A percentile compares a stretch with the other conserved stretches of the same genome.
These are phyloP conservation scores for Macroramphosus scolopax DNA, from an alignment of 2,797 vertebrate genomes.

Conservation along the genomic window DNA sequence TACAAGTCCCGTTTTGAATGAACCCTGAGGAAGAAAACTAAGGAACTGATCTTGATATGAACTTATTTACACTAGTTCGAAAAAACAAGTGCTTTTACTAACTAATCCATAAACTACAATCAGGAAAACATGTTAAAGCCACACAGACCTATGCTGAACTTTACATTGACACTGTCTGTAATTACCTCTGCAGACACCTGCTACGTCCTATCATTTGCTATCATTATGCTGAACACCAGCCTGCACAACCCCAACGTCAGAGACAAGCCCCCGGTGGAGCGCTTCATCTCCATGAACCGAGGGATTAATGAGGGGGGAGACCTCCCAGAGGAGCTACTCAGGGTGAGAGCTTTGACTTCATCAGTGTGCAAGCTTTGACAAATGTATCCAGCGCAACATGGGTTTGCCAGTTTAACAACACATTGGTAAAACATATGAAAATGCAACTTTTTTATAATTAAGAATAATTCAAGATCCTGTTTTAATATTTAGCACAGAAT, in stretches of 20 bases:
- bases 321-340: constrained; percentile 90
- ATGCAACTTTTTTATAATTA: background rate
- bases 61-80: no score
- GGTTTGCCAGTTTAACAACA: no score
- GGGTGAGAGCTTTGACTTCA: constrained; percentile 76
- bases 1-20: background rate
- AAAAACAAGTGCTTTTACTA: no score
- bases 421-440: background rate
- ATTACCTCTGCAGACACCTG: constrained; percentile 86
- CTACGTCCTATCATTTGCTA: constrained; percentile 95
- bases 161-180: constrained; percentile 19
- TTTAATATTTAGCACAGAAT: background rate
- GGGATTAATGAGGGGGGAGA: constrained; percentile 95
- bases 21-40: no score
- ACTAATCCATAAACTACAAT: no score
- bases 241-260: constrained; percentile 93
- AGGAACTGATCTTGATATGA: no score
- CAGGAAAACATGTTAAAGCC: no score
- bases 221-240: constrained; percentile 98
- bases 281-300: constrained; percentile 94
- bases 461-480: background rate
- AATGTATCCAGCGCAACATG: background rate
- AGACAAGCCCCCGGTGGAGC: constrained; percentile 90
- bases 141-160: background rate
- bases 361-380: constrained; percentile 30